Evolutionary conservation across 1,140 invertebrate species (phyloP).

Genomic region (Araneus ventricosus): DNA sequence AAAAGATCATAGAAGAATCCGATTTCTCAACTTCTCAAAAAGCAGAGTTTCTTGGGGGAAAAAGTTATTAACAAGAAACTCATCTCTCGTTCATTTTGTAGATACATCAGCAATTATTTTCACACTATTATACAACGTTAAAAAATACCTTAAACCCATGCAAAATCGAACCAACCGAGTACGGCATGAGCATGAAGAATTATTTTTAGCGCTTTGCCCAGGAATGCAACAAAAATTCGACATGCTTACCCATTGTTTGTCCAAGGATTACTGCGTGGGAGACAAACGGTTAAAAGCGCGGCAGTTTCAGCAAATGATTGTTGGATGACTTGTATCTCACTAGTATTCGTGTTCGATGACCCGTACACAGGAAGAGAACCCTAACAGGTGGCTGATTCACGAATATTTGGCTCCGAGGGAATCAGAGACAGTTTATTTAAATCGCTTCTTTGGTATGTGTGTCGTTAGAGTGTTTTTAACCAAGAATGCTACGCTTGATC

Average conservation of each 20-base stretch:
- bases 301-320: conserved; percentile 47
- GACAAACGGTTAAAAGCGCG: conserved; percentile 43
- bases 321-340: conserved; percentile 32
- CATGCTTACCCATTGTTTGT: conserved; percentile 64
- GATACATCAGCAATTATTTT: too few relatives aligned
- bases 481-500: background rate
- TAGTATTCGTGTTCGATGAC: conserved; percentile 65
- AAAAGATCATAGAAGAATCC: too few relatives aligned
- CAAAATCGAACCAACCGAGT: too few relatives aligned
- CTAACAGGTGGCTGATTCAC: conserved; percentile 61
- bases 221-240: background rate
- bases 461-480: conserved; percentile 16
- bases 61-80: too few relatives aligned
- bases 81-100: too few relatives aligned
- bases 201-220: background rate
- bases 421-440: conserved; percentile 38
- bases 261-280: conserved; percentile 31
- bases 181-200: too few relatives aligned
- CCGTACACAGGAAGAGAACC: conserved; percentile 53
- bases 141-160: too few relatives aligned
- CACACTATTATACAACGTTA: too few relatives aligned
- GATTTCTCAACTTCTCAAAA: too few relatives aligned
- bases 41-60: too few relatives aligned
- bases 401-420: conserved; percentile 60
- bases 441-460: conserved; percentile 36